phyloP scores from a whole-genome alignment of 2,888 invertebrate genomes.

The Heliothis peltigera region DNA sequence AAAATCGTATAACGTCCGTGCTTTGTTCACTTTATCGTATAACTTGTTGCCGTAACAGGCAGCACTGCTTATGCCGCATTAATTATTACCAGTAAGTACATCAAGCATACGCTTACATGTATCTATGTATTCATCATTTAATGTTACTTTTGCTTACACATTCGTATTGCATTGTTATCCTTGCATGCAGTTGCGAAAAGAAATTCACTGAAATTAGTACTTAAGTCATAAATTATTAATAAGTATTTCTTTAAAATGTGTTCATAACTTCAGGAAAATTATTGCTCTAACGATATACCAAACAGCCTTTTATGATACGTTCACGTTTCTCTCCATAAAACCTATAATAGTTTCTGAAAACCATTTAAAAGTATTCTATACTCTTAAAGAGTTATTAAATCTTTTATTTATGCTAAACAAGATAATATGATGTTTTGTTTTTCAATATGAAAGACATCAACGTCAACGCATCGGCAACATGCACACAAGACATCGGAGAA shows the following conservation, averaged over 20 bases:
- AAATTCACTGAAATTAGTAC: neutral
- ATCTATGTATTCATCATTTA: neutral
- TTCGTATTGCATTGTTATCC: neutral
- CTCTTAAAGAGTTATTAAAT: neutral
- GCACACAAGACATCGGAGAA: neutral
- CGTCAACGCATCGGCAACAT: conserved; percentile 57
- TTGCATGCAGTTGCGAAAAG: neutral
- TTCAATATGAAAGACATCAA: conserved; percentile 71
- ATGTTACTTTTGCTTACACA: conserved; percentile 14
- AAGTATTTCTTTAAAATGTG: neutral
- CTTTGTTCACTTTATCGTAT: conserved; percentile 79
- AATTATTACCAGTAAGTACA: conserved; percentile 55
- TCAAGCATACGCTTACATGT: conserved; percentile 2
- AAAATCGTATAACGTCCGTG: conserved; percentile 85
- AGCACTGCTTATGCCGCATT: conserved; percentile 69
- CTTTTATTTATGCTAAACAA: conserved; percentile 1
- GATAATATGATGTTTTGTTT: conserved; percentile 19
- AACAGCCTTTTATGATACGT: neutral
- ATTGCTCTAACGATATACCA: neutral
- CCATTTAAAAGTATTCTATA: no score
- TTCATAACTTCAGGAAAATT: no score
- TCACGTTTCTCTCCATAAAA: no score
- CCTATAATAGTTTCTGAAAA: no score
- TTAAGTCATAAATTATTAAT: neutral
- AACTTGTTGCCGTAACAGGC: conserved; percentile 73